phyloP scores from a whole-genome alignment of 2,888 invertebrate genomes.

The Apotomis turbidana region DNA sequence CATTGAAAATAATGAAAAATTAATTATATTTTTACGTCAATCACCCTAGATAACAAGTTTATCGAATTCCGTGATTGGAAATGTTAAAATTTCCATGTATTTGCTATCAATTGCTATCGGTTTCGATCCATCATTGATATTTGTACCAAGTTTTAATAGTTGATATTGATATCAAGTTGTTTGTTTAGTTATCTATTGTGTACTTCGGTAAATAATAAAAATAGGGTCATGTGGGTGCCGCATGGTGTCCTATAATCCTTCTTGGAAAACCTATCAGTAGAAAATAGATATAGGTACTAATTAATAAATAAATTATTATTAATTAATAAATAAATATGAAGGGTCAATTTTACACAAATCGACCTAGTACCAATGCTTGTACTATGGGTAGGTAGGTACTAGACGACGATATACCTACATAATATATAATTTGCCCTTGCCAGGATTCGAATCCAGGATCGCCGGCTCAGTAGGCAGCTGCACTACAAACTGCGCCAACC shows the following conservation, averaged over 20 bases:
- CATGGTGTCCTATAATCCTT: neutral
- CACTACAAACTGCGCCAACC: too few species aligned
- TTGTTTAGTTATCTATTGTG: neutral
- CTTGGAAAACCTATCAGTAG: neutral
- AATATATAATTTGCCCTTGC: too few species aligned
- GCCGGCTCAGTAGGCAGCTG: too few species aligned
- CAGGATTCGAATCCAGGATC: too few species aligned
- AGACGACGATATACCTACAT: too few species aligned
- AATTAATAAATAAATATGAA: too few species aligned
- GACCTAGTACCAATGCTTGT: too few species aligned
- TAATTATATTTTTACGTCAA: neutral
- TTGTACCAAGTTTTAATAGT: neutral
- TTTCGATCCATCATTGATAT: slow-evolving; percentile 21
- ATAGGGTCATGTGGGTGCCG: neutral
- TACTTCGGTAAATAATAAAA: neutral
- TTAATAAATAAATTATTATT: too few species aligned
- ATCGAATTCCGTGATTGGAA: slow-evolving; percentile 8
- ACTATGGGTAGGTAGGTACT: too few species aligned
- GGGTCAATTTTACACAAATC: too few species aligned
- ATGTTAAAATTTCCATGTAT: slow-evolving; percentile 1
- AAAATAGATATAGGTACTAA: neutral
- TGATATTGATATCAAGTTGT: too few species aligned
- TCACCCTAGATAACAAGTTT: slow-evolving; percentile 6
- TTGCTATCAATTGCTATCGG: slow-evolving; percentile 2
- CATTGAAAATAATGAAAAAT: neutral